A percentile compares a stretch with the other conserved stretches of the same genome.
Evolutionary conservation across 2,797 vertebrate genomes (phyloP).

Genomic region (Sebastes jordani): DNA sequence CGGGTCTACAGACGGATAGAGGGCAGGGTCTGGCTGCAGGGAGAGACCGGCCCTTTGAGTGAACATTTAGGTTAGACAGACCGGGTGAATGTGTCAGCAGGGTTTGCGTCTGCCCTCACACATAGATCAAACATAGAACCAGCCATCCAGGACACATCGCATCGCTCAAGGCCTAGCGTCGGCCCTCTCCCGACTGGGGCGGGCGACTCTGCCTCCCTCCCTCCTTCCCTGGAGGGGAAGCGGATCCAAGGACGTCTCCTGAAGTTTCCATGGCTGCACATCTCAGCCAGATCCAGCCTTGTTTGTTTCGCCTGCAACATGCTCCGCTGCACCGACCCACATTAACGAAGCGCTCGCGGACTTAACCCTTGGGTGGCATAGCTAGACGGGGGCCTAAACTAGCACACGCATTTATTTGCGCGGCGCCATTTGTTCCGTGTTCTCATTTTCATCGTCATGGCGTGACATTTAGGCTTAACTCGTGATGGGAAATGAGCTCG

Average conservation of each 20-base stretch:
- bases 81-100: slow-evolving; percentile 46
- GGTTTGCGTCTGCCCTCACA: slow-evolving; percentile 50
- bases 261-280: slow-evolving; percentile 57
- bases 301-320: slow-evolving; percentile 56
- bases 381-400: background rate
- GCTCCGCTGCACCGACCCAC: slow-evolving; percentile 58
- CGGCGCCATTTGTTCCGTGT: slow-evolving; percentile 15
- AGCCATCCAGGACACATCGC: slow-evolving; percentile 57
- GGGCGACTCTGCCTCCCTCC: slow-evolving; percentile 24
- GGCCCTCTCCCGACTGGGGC: slow-evolving; percentile 27
- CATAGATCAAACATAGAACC: slow-evolving; percentile 56
- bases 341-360: slow-evolving; percentile 54
- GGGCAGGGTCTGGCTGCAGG: slow-evolving; percentile 54
- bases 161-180: slow-evolving; percentile 53
- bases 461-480: slow-evolving; percentile 54
- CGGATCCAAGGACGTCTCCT: slow-evolving; percentile 59
- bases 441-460: slow-evolving; percentile 36
- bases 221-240: slow-evolving; percentile 11
- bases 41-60: slow-evolving; percentile 42
- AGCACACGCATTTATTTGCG: slow-evolving; percentile 22
- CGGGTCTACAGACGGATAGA: slow-evolving; percentile 37
- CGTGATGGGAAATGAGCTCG: slow-evolving; percentile 37
- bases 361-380: slow-evolving; percentile 43
- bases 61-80: slow-evolving; percentile 77
- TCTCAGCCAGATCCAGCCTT: slow-evolving; percentile 46